Evolutionary conservation across 2,888 invertebrate genomes (phyloP), one percentile per base, ranked within the genome.

Genomic region (Dynastes tityus): DNA sequence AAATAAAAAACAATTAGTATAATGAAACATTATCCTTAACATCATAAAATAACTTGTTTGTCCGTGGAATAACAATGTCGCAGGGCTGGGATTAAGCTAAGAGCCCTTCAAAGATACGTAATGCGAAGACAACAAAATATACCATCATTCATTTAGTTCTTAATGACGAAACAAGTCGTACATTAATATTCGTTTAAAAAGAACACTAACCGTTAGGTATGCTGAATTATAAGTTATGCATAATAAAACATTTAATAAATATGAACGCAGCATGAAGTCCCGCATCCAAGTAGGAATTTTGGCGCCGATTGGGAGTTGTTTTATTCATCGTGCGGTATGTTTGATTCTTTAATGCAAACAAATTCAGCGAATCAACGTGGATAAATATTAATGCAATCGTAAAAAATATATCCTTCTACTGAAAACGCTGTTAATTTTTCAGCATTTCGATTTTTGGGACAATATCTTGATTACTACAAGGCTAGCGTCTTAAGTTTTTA

Each of bases 221-320:
- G 45, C n/a, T 68, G 53, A 51, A 68, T 68, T 68, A 40, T 68
- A 68, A 68, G 68, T 68, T 68, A 68, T 68, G 68, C 68, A 68
- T 68, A 68, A 27, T 68, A 68, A 68, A 65, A 49, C 16, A 27
- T 68, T 68, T 68, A 68, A 27, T 45, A 68, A 68, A 51, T 16
- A 49, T 49, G 5, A 51, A 51, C 51, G 11, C 32, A 1, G 32
- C 29, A 63, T 32, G 63, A 32, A 29, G 55, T 55, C 63, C 29
- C 22, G 22, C n/a, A 9, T 9, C 6, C 63, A 29, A 63, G 63
- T 22, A 63, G 11, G 63, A 63, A 32, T 32, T 32, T 63, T 63
- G 63, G 63, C 63, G 63, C 63, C 63, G 27, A 32, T 63, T 32
- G 11, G 27, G 27, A 45, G 11, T 45, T 45, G 45, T 45, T 45